Evolutionary conservation across 1,140 invertebrate species (phyloP), one percentile per base, ranked within the genome.

Genomic region (Pogonomyrmex californicus): DNA sequence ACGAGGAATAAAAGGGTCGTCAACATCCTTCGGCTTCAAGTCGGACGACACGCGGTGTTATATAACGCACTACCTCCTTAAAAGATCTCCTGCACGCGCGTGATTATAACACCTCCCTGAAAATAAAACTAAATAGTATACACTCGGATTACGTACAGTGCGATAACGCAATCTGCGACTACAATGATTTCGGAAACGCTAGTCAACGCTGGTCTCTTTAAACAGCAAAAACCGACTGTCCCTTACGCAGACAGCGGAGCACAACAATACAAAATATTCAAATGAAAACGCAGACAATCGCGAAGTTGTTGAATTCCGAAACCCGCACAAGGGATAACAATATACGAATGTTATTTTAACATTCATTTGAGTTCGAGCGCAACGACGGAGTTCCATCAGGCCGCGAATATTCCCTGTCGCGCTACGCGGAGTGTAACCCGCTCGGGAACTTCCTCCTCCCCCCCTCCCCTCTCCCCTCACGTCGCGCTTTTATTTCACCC

Each of bases 331-430:
- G 66, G 54, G 68, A 47, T 54, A 54, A 38, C 66, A 56, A 60
- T 75, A 49, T 49, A 82, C 66, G 66, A 12, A 62, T 41, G 54
- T 83, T 83, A 83, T 83, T 83, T 83, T 54, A 75, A 83, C 79
- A 83, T 83, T 75, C 68, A 83, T 83, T 83, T 49, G 79, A 83
- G 68, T 73, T 83, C 30, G 41, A 9, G 30, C 56, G 14, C 79
- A 83, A 62, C 54, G 56, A 82, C 66, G 23, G 41, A 73, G 33
- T 73, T 82, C 51, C 66, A 47, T 54, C 41, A 36, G 51, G 36
- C 51, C 9, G 10, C 65, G 66, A 47, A 73, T 60, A 58, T 58
- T 82, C 66, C 10, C 12, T 36, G 33, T 33, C 30, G 75, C 41
- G 60, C 44, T 47, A 14, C 75, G 58, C 65, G 65, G 58, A 62